Evolutionary conservation across 2,888 invertebrate genomes (phyloP), one percentile per base, ranked within the genome.

Genomic region (Melanostoma mellinum): DNA sequence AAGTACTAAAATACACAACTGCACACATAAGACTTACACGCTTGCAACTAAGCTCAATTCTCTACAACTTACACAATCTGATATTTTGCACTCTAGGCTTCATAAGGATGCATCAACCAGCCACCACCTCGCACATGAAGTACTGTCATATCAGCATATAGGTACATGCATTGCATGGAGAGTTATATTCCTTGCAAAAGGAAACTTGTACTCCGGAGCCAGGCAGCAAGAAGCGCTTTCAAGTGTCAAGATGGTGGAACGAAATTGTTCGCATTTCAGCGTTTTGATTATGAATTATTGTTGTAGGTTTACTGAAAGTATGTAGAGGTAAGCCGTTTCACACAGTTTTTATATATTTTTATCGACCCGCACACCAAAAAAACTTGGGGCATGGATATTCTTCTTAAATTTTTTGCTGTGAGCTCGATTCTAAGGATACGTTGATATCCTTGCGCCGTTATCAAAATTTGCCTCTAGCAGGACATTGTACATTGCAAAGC

Each of bases 391-490:
- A 60, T 10, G 20, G 60, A 35, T 35, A 60, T 46, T 10, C 35
- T 30, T 8, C 4, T 5, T 60, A 42, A 60, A 44, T 30, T 60
- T 60, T 46, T 9, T n/a, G 10, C 10, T 10, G 46, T 42, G 2
- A 46, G 8, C 10, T 10, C 9, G 35, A 60, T 46, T 60, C 35
- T 35, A 46, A 60, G 60, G 46, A 44, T 35, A 33, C 42, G 33
- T 33, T 6, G 42, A 40, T 30, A 20, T 60, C 33, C 33, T 60
- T n/a, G 33, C 65, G 38, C 46, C 3, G 69, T 38, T 56, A 73
- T 73, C 55, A 48, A 65, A 36, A 5, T 63, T 44, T 20, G 38
- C 63, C 55, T 48, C 48, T 53, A 61, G 44, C 53, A 63, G 40
- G 53, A 72, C 72, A 63, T 60, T 63, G 63, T 65, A 56, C 63